Evolutionary conservation across 1,140 invertebrate genomes (phyloP).

Genomic region (Potamilus streckersoni): DNA sequence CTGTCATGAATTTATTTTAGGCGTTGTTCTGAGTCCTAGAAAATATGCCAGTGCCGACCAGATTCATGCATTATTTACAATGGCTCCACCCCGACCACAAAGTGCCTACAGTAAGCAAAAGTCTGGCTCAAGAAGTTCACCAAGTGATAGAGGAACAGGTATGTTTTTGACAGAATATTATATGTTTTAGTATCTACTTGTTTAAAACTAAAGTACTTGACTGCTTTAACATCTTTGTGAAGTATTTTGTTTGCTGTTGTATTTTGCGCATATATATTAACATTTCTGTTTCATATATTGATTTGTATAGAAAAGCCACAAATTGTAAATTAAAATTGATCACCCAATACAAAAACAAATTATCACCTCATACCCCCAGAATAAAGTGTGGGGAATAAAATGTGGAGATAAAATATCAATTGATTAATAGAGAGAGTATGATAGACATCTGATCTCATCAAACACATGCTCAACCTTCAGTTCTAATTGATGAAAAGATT

Average conservation of each 20-base stretch:
- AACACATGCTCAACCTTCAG: no score
- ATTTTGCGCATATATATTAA: no score
- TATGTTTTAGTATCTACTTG: neutral
- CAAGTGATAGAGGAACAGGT: conserved; percentile 58
- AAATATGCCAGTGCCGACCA: conserved; percentile 64
- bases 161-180: neutral
- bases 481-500: neutral
- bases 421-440: no score
- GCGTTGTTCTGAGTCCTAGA: conserved; percentile 55
- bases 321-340: no score
- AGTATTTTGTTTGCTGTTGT: neutral
- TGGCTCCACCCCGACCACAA: conserved; percentile 49
- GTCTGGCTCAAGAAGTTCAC: conserved; percentile 41
- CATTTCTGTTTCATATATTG: no score
- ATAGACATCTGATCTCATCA: no score
- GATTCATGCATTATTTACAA: conserved; percentile 59
- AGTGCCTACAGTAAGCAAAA: conserved; percentile 43
- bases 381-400: no score
- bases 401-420: no score
- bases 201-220: neutral
- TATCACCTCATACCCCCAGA: no score
- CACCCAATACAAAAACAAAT: no score
- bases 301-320: no score
- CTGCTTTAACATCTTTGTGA: neutral
- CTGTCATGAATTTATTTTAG: conserved; percentile 25